A percentile compares a stretch with the other conserved stretches of the same genome.
Conservation (phyloP, 1,140 invertebrate species). For the Penaeus chinensis region DNA sequence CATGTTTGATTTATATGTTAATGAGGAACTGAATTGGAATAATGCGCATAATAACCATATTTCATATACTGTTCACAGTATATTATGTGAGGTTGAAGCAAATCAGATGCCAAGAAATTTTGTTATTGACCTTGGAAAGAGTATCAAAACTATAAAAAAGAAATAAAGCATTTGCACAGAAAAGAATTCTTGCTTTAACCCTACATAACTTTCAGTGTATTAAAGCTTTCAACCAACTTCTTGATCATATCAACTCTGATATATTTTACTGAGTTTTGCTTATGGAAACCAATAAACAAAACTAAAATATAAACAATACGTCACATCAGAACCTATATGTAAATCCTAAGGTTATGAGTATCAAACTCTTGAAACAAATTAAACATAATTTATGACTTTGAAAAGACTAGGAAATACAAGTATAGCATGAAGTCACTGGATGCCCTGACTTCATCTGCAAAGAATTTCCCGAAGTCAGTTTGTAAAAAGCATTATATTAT, state of each 20-base stretch:
- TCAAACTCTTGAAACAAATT: constrained; percentile 46
- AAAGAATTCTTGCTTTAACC: too few relatives aligned
- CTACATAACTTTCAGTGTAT: constrained; percentile 18
- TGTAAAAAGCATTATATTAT: constrained; percentile 39
- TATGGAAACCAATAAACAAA: constrained; percentile 17
- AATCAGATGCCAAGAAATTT: too few relatives aligned
- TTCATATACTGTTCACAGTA: background rate
- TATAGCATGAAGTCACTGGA: constrained; percentile 35
- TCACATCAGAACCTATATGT: constrained; percentile 19
- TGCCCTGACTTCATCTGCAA: constrained; percentile 33
- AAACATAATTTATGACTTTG: constrained; percentile 48
- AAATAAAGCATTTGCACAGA: background rate
- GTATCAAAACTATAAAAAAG: background rate
- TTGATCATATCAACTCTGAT: constrained; percentile 24
- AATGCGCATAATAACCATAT: background rate
- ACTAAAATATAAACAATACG: constrained; percentile 5
- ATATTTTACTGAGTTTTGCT: constrained; percentile 7
- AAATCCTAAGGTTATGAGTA: constrained; percentile 54
- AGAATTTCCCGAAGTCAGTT: constrained; percentile 43
- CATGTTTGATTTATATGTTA: constrained; percentile 24
- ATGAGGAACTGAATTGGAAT: constrained; percentile 21
- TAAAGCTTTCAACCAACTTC: constrained; percentile 35
- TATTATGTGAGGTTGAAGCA: background rate
- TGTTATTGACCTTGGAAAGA: too few relatives aligned
- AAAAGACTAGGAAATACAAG: constrained; percentile 57